Conservation (phyloP, 2,113 vertebrate genomes). For the Panthera tigris region DNA sequence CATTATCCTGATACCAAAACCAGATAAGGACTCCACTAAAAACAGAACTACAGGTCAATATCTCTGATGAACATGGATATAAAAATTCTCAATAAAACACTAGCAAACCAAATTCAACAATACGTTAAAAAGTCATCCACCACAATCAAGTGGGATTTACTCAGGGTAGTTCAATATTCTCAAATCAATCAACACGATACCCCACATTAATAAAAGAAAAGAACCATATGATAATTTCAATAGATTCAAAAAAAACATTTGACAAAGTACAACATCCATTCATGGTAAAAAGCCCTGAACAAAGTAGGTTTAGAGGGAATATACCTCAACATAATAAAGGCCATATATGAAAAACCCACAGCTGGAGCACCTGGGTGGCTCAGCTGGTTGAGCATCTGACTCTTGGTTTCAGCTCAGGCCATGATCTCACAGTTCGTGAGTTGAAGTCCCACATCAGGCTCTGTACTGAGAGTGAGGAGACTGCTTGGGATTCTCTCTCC, state of each 20-base stretch:
- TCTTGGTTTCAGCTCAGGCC: too few species aligned
- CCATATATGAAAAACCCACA: background rate
- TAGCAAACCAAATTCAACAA: background rate
- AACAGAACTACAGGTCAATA: background rate
- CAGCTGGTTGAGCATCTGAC: too few species aligned
- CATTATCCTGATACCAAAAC: background rate
- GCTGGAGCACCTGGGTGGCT: too few species aligned
- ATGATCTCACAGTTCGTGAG: too few species aligned
- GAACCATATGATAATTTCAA: background rate
- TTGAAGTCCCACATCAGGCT: too few species aligned
- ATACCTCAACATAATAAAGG: background rate
- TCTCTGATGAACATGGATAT: background rate
- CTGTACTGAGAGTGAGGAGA: too few species aligned
- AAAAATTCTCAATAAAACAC: background rate
- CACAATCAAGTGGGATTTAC: background rate
- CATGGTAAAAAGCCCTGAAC: background rate
- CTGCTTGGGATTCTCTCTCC: too few species aligned
- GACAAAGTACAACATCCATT: background rate
- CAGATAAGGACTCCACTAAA: background rate
- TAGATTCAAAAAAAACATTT: background rate
- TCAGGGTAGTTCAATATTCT: background rate
- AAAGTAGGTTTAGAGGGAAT: background rate
- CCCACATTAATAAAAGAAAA: background rate
- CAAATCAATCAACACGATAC: background rate
- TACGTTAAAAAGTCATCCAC: background rate